Evolutionary conservation across 2,888 invertebrate genomes (phyloP).

Genomic region (Ophraella communa): DNA sequence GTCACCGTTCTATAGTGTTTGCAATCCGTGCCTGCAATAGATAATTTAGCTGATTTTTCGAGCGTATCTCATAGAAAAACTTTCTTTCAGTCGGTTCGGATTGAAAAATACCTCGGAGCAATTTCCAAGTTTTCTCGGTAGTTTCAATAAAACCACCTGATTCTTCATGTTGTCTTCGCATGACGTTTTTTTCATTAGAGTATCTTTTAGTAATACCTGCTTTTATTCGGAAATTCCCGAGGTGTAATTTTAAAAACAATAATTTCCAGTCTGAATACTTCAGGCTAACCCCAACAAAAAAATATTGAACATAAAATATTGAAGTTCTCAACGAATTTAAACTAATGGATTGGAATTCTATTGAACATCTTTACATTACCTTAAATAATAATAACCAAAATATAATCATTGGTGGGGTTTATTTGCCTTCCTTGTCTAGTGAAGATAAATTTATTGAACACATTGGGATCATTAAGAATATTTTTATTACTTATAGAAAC

Average conservation of each 20-base stretch:
- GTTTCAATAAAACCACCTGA: constrained; percentile 50
- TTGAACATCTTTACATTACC: no score
- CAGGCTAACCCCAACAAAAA: no score
- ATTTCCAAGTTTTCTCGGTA: constrained; percentile 35
- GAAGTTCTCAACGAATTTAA: no score
- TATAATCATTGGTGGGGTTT: no score
- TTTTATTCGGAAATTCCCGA: constrained; percentile 52
- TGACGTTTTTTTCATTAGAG: constrained; percentile 55
- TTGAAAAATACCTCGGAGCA: constrained; percentile 18
- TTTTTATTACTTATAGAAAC: no score
- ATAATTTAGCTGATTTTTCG: constrained; percentile 32
- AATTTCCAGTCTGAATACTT: constrained; percentile 41
- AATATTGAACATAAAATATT: no score
- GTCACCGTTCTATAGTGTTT: constrained; percentile 22
- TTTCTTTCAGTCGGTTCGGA: constrained; percentile 35
- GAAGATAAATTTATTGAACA: no score
- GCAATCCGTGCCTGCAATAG: constrained; percentile 31
- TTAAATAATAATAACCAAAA: no score
- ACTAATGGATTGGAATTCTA: no score
- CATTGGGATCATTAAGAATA: no score
- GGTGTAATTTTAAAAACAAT: constrained; percentile 52
- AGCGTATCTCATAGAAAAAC: constrained; percentile 36
- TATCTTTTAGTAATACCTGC: constrained; percentile 43
- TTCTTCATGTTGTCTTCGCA: constrained; percentile 48
- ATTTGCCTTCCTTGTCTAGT: no score